Conservation (phyloP, 2,113 vertebrate species). For the Sebastes fasciatus region DNA sequence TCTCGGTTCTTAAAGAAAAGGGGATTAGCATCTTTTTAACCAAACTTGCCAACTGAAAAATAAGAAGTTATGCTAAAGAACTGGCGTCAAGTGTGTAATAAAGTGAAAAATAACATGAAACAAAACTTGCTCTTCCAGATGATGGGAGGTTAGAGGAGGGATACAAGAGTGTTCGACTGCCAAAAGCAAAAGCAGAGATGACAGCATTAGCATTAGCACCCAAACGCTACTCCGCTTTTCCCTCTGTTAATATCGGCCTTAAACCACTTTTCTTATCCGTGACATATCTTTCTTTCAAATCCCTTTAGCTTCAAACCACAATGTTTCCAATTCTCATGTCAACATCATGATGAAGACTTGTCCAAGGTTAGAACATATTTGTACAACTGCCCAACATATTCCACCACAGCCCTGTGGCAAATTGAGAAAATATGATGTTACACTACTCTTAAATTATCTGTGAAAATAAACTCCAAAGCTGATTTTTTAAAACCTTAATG, state of each 20-base stretch:
- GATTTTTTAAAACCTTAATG: conserved; percentile 4
- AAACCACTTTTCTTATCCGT: background rate
- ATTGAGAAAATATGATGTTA: conserved; percentile 23
- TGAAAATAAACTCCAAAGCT: conserved; percentile 13
- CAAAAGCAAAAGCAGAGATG: conserved; percentile 7
- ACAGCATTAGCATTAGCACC: background rate
- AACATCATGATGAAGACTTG: background rate
- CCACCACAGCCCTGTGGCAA: background rate
- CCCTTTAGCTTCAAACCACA: conserved; percentile 14
- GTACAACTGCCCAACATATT: conserved; percentile 30
- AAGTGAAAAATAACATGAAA: background rate
- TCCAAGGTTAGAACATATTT: conserved; percentile 12
- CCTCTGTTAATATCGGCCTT: background rate
- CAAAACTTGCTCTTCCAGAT: background rate
- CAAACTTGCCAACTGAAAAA: conserved; percentile 2
- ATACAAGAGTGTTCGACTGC: background rate
- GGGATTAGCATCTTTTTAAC: conserved; percentile 5
- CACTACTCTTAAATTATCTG: conserved; percentile 29
- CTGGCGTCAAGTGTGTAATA: background rate
- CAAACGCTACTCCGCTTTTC: background rate
- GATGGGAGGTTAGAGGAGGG: background rate
- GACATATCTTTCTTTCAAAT: background rate
- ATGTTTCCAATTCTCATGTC: conserved; percentile 7
- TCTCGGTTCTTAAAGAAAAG: background rate
- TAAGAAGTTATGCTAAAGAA: background rate